phyloP scores from a whole-genome alignment of 2,797 vertebrate species.

The Oryzias dopingdopingensis region DNA sequence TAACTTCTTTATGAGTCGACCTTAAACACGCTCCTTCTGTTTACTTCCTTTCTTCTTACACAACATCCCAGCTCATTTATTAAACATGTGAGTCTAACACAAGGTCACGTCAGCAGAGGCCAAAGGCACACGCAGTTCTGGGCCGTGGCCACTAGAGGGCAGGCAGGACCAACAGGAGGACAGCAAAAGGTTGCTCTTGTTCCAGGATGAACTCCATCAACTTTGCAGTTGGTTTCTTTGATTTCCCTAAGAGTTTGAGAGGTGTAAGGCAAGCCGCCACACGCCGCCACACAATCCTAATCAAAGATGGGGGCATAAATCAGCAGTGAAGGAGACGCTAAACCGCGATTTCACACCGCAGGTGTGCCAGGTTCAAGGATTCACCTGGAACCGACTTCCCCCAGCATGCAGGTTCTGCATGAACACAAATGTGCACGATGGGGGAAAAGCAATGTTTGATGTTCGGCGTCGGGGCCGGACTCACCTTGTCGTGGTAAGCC shows the following conservation, averaged over 20 bases:
- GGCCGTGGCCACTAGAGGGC: slow-evolving; percentile 59
- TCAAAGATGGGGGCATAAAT: slow-evolving; percentile 36
- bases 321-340: slow-evolving; percentile 32
- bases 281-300: slow-evolving; percentile 2
- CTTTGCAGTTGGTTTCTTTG: no score
- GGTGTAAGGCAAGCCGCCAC: slow-evolving; percentile 24
- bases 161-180: slow-evolving; percentile 16
- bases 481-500: slow-evolving; percentile 94
- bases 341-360: slow-evolving; percentile 13
- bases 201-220: no score
- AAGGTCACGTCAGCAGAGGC: slow-evolving; percentile 41
- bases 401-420: no score
- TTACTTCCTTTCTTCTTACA: background rate
- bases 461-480: slow-evolving; percentile 5
- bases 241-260: background rate
- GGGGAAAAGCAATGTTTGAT: background rate
- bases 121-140: slow-evolving; percentile 21
- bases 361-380: background rate
- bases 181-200: background rate
- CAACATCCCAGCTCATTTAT: slow-evolving; percentile 31
- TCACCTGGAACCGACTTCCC: no score
- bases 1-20: background rate
- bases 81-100: slow-evolving; percentile 37
- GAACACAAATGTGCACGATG: no score
- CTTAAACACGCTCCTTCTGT: background rate